Evolutionary conservation across 2,888 invertebrate genomes (phyloP), one percentile per base, ranked within the genome.

Genomic region (Pollenia labialis): DNA sequence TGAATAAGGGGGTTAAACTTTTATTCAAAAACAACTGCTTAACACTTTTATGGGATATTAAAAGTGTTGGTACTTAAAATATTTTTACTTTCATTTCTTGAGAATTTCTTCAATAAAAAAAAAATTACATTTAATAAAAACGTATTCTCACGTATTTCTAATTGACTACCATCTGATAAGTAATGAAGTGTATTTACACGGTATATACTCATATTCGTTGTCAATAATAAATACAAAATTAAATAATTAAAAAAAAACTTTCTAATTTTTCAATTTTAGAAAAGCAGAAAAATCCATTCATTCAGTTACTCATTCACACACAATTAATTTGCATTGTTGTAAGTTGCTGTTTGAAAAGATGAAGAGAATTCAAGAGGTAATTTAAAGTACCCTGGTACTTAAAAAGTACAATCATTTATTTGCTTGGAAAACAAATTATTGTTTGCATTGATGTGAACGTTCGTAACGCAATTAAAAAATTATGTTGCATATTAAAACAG

Each of bases 221-320:
- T 42, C 40, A 72, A 77, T 79, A 74, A 50, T 58, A 48, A 71
- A 48, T 83, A 48, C 0, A 62, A 75, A 77, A 66, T 9, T 74
- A 68, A 60, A 79, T 74, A 79, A 79, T 74, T 74, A 71, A 69
- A 72, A 76, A 16, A 56, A 60, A 74, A 79, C 72, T 83, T 77
- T 77, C 77, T 66, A 60, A 60, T 77, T 66, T 56, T 50, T 16
- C 42, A 48, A 18, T 16, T 44, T 14, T 2, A 32, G 16, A 4
- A 32, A 48, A 60, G 42, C 8, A 50, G 7, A 52, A 80, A 10
- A 46, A 60, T 44, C 44, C 16, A 69, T 69, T 18, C n/a, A 50
- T 48, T 56, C 14, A 64, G 12, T 64, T 10, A 75, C 68, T 32
- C 56, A 18, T 82, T 60, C 52, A 52, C 50, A 69, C 8, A 52